phyloP scores from a whole-genome alignment of 2,797 vertebrate genomes.

The Scolopax bukidnonensis region DNA sequence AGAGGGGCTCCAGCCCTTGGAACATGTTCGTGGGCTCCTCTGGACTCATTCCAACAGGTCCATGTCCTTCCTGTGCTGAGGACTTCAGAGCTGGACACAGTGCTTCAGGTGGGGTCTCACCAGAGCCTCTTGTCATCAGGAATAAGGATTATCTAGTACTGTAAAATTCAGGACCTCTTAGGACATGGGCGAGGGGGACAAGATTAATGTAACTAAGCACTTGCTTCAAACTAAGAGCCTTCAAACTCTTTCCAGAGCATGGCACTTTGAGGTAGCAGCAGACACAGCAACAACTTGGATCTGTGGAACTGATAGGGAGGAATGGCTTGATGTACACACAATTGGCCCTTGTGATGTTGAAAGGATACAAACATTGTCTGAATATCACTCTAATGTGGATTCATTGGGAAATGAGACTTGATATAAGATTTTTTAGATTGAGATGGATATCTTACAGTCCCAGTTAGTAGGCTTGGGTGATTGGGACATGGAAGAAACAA shows the following conservation, averaged over 20 bases:
- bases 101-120: too few relatives aligned
- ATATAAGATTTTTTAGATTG: background rate
- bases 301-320: background rate
- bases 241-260: background rate
- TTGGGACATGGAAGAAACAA: background rate
- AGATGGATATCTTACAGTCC: background rate
- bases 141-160: background rate
- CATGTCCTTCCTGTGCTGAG: too few relatives aligned
- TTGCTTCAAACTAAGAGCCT: background rate
- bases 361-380: background rate
- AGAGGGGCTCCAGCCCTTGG: too few relatives aligned
- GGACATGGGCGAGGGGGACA: rapidly evolving
- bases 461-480: background rate
- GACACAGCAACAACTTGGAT: background rate
- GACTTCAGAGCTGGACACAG: too few relatives aligned
- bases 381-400: background rate
- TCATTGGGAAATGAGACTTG: background rate
- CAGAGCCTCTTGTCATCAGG: too few relatives aligned
- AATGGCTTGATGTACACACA: background rate
- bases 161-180: background rate
- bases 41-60: too few relatives aligned
- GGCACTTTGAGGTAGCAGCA: background rate
- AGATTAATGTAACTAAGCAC: background rate
- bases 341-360: background rate
- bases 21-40: too few relatives aligned